Conservation (phyloP, 2,113 vertebrate genomes). For the Dicerorhinus sumatrensis region DNA sequence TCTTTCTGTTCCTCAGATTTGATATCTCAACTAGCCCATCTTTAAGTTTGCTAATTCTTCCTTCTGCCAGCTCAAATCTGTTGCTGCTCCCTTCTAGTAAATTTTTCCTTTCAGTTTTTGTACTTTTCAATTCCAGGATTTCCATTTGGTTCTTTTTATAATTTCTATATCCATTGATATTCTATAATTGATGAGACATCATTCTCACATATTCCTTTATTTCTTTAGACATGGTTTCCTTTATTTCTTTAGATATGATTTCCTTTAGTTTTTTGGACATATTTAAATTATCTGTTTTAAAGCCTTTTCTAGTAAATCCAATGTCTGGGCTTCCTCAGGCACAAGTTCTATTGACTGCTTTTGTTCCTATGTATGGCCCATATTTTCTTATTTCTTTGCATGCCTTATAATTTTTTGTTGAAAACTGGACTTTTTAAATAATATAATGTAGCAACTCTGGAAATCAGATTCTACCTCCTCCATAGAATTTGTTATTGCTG, state of each 20-base stretch:
- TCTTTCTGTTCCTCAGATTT: neutral
- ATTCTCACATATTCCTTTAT: neutral
- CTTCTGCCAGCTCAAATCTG: neutral
- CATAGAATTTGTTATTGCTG: neutral
- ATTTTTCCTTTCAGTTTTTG: neutral
- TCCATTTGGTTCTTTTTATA: neutral
- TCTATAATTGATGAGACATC: neutral
- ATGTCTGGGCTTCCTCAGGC: neutral
- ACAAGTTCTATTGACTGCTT: neutral
- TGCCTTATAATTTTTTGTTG: neutral
- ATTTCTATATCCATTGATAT: neutral
- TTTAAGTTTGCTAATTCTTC: neutral
- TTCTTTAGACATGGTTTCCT: neutral
- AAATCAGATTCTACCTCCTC: neutral
- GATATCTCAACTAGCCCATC: neutral
- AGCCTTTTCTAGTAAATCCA: neutral
- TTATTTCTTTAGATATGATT: neutral
- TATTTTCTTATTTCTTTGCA: neutral
- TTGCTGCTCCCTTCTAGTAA: neutral
- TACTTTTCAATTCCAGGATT: constrained; percentile 24
- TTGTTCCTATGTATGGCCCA: neutral
- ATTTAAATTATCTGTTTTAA: neutral
- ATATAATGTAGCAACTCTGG: neutral
- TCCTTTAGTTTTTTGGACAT: neutral
- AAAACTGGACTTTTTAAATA: neutral